These are phyloP conservation scores for Acanthisitta chloris DNA, from an alignment of 2,113 vertebrate species.

Conservation along the genomic window DNA sequence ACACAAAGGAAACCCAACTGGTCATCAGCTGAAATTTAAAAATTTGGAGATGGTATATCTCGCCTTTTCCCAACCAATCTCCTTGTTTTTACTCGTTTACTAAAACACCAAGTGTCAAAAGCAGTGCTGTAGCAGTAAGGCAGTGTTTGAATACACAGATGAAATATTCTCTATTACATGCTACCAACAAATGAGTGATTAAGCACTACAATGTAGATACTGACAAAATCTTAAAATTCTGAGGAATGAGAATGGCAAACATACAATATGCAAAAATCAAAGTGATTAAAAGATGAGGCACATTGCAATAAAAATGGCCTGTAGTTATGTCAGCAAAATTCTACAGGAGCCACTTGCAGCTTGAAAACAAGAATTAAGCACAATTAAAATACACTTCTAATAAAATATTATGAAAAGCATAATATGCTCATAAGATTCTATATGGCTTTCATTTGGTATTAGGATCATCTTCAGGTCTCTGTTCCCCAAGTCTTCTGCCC, in stretches of 20 bases:
- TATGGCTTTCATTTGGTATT: background rate
- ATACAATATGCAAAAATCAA: background rate
- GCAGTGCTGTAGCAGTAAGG: background rate
- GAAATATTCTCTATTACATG: background rate
- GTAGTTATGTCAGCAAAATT: conserved; percentile 1
- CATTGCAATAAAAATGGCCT: background rate
- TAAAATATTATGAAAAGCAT: conserved; percentile 31
- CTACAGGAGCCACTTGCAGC: background rate
- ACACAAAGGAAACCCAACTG: background rate
- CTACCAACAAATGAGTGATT: conserved; percentile 34
- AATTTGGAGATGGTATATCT: background rate
- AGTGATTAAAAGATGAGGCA: background rate
- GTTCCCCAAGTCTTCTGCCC: background rate
- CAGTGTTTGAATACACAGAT: background rate
- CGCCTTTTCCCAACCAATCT: background rate
- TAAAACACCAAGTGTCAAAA: background rate
- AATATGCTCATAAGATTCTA: background rate
- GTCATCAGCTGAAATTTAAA: background rate
- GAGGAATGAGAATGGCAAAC: background rate
- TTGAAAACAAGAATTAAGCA: background rate
- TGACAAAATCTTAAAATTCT: conserved; percentile 36
- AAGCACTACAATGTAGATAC: conserved; percentile 25
- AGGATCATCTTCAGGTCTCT: background rate
- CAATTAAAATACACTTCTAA: conserved; percentile 8
- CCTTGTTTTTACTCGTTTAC: background rate